Evolutionary conservation across 2,113 vertebrate species (phyloP), one percentile per base, ranked within the genome.

Genomic region (pig (Sus scrofa)): DNA sequence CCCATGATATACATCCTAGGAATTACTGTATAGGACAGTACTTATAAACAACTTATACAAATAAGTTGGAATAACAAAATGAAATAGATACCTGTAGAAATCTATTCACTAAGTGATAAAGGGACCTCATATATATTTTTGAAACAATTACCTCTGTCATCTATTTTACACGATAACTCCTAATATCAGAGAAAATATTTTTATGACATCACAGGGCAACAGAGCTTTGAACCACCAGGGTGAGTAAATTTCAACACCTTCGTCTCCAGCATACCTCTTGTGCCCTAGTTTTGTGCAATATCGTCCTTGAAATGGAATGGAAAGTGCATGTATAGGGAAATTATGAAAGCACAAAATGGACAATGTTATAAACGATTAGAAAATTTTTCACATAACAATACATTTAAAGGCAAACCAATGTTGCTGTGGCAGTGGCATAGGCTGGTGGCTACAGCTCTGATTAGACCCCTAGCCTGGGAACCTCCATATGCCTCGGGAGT

Each of bases 131-230:
- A 2, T 44, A 58, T 78, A 6, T 50, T 93, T 60, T 75, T 91
- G 7, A 95, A 83, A 77, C n/a, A 65, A 82, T 44, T 68, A 52
- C 22, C 7, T 86, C 27, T 84, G 19, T 71, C 56, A 73, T 60
- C 20, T 91, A 44, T 82, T 93, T 87, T 58, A 39, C n/a, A 37
- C 37, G 5, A 18, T 70, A 70, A n/a, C 7, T 77, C 8, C 7
- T 83, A 34, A 70, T 18, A 73, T 27, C 32, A 94, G 83, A 56
- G n/a, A 88, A 87, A 77, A 78, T 58, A 84, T 34, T 95, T 78
- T 60, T 16, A 84, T 88, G 56, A 50, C 19, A 60, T 84, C 62
- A 78, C 34, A 91, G 32, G 26, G 44, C 58, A 88, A 37, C 30
- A 86, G 50, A 90, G 18, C 67, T 70, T 90, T 82, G 52, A n/a